Percentiles rank a stretch among this genome's conserved stretches.
Conservation (phyloP, 23 tunicate genomes). For the Trididemnum clinides region DNA sequence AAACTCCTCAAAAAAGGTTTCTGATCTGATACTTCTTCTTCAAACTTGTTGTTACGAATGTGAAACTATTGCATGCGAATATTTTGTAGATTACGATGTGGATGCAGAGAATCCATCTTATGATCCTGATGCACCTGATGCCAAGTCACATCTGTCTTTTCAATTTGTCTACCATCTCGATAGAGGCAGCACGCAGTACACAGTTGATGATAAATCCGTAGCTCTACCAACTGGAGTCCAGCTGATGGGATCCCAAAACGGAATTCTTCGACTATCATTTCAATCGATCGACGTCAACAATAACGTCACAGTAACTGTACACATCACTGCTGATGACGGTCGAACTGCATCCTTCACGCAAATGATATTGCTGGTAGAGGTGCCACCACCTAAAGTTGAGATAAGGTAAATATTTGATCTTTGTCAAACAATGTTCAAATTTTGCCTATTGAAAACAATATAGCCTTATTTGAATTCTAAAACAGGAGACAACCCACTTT, state of each 20-base stretch:
- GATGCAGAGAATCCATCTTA: background rate
- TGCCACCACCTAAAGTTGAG: slow-evolving; percentile 30
- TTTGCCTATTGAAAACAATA: too few relatives aligned
- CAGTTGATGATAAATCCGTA: background rate
- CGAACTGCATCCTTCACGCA: slow-evolving; percentile 14
- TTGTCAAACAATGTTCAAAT: too few relatives aligned
- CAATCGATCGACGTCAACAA: slow-evolving; percentile 9
- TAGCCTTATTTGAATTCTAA: too few relatives aligned
- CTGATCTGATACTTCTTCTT: too few relatives aligned
- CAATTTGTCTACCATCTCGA: too few relatives aligned
- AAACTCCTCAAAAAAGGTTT: too few relatives aligned
- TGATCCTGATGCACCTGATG: background rate
- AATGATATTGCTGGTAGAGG: background rate
- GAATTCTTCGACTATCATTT: background rate
- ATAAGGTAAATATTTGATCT: slow-evolving; percentile 30
- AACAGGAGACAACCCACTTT: too few relatives aligned
- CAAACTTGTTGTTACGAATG: too few relatives aligned
- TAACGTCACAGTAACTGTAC: slow-evolving; percentile 16
- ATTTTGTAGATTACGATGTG: background rate
- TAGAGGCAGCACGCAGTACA: too few relatives aligned
- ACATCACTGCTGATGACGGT: background rate
- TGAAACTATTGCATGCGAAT: too few relatives aligned
- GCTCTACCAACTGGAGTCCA: background rate
- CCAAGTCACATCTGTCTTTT: too few relatives aligned
- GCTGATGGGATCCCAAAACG: background rate